Evolutionary conservation across 2,797 vertebrate species (phyloP), one percentile per base, ranked within the genome.

Genomic region (Catostomus latipinnis): DNA sequence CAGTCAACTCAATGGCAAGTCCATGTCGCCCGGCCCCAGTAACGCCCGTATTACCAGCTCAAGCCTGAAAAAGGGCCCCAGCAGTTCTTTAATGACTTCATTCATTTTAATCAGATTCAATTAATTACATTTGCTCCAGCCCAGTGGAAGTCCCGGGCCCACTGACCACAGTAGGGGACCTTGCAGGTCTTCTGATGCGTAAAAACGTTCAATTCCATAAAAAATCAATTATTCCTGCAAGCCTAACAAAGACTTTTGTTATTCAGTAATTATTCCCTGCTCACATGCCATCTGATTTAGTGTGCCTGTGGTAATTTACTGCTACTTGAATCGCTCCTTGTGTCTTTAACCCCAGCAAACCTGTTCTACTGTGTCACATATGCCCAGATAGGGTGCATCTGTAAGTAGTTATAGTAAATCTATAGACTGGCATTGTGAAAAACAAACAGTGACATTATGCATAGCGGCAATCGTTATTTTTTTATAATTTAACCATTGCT

Each of bases 81-180:
- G 88, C 90, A 90, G 90, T 88, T 92, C 90, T 90, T 90, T 93
- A 93, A 93, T 93, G 92, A 94, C 92, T 94, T 92, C 93, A 93
- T 94, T 93, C 92, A 93, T 94, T 93, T 93, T 93, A 93, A 93
- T 94, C 92, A 93, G 91, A 93, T 92, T 90, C 90, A 93, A 92
- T 93, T 93, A 93, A 94, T 93, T 91, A 90, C 87, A 89, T 92
- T 92, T 92, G 89, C 86, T 83, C 63, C 71, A 63, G 78, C 81
- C 67, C 14, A 82, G 69, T 87, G 88, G 86, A 87, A 84, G 83
- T 85, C 71, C 86, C 84, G 78, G 85, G 85, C 68, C 80, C 69
- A 53, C 14, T 82, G 85, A 86, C 84, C 88, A 83, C 84, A 65
- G 88, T 48, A 56, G 86, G 90, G 87, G 90, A 92, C 90, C 91